phyloP scores from a whole-genome alignment of 2,888 invertebrate species.

The Drosophila formosana region DNA sequence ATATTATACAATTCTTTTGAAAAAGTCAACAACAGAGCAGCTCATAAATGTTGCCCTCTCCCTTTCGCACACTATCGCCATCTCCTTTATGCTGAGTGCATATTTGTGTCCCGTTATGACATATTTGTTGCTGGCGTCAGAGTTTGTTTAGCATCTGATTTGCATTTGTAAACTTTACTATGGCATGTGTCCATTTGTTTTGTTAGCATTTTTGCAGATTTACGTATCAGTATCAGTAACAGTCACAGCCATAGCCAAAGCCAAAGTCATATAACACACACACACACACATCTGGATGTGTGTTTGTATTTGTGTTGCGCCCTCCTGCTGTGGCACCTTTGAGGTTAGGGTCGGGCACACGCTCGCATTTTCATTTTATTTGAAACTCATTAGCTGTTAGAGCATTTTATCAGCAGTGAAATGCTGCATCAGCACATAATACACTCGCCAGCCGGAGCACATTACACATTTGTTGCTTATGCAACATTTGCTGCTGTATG shows the following conservation, averaged over 20 bases:
- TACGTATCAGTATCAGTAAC: slow-evolving; percentile 68
- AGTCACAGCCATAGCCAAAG: slow-evolving; percentile 42
- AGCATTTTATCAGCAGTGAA: slow-evolving; percentile 61
- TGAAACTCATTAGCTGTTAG: slow-evolving; percentile 72
- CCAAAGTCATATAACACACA: slow-evolving; percentile 31
- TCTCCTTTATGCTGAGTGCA: slow-evolving; percentile 37
- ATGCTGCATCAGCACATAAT: slow-evolving; percentile 72
- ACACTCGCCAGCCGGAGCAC: slow-evolving; percentile 36
- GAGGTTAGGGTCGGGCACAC: slow-evolving; percentile 42
- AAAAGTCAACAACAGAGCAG: slow-evolving; percentile 73
- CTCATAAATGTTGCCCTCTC: slow-evolving; percentile 68
- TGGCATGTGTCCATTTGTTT: slow-evolving; percentile 68
- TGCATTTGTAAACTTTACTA: slow-evolving; percentile 79
- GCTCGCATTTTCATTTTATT: slow-evolving; percentile 58
- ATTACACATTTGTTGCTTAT: slow-evolving; percentile 29
- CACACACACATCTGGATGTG: slow-evolving; percentile 3
- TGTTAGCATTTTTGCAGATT: slow-evolving; percentile 67
- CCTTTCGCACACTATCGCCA: slow-evolving; percentile 11
- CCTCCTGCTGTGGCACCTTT: slow-evolving; percentile 36
- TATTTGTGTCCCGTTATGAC: slow-evolving; percentile 72
- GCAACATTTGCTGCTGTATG: slow-evolving; percentile 7
- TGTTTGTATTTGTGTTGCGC: neutral
- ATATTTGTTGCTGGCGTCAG: slow-evolving; percentile 76
- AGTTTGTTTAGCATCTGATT: slow-evolving; percentile 79
- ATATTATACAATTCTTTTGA: slow-evolving; percentile 78